Evolutionary conservation across 2,888 invertebrate genomes (phyloP).

Genomic region (Melitaea athalia): DNA sequence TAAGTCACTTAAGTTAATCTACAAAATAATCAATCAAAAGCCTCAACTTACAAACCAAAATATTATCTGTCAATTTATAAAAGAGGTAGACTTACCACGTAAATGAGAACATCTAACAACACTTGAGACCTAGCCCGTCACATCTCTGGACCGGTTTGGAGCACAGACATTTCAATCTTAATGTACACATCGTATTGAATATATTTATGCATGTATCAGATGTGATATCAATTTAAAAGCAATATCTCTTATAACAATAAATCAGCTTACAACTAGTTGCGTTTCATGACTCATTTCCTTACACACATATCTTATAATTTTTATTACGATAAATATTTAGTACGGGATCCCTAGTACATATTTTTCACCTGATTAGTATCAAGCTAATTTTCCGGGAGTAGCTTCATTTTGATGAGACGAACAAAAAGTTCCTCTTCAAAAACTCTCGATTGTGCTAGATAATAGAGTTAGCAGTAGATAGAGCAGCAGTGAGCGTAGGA

Average conservation of each 20-base stretch:
- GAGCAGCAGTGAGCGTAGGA: too few species aligned
- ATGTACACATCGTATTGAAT: slow-evolving; percentile 10
- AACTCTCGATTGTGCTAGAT: too few species aligned
- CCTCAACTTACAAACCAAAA: too few species aligned
- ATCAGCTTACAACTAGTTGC: slow-evolving; percentile 7
- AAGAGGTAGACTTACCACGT: background rate
- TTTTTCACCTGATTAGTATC: too few species aligned
- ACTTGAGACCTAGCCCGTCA: background rate
- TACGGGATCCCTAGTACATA: too few species aligned
- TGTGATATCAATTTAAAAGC: slow-evolving; percentile 23
- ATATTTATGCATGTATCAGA: slow-evolving; percentile 17
- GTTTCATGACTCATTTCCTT: slow-evolving; percentile 15
- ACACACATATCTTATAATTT: background rate
- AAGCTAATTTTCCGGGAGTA: too few species aligned
- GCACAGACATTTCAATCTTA: slow-evolving; percentile 21
- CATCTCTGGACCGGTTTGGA: background rate
- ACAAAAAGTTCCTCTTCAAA: too few species aligned
- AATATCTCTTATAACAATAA: slow-evolving; percentile 22
- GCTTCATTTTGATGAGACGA: too few species aligned
- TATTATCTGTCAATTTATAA: too few species aligned
- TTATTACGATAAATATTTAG: background rate
- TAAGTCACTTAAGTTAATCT: too few species aligned
- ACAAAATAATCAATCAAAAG: too few species aligned
- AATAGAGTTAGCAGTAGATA: too few species aligned
- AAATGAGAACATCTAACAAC: background rate